Evolutionary conservation across 2,888 invertebrate genomes (phyloP), one percentile per base, ranked within the genome.

Genomic region (Yponomeuta malinellus): DNA sequence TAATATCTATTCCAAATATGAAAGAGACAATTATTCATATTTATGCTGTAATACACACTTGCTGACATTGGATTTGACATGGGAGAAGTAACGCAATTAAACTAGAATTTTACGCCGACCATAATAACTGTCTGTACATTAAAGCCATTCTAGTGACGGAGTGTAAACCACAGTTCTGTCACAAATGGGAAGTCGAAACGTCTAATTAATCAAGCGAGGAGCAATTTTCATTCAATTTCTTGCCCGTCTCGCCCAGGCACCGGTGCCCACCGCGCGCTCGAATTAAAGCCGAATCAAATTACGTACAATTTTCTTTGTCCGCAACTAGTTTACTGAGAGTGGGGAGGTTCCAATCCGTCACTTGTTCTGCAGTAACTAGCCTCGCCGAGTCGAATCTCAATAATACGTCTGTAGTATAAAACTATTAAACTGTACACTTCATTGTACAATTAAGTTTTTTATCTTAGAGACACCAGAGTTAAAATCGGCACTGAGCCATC

Each of bases 201-300:
- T 59, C 52, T 59, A 59, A 59, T 59, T 59, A 15, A 59, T 59
- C 52, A 59, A 12, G 52, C 52, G 5, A 12, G 52, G 15, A 59
- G 15, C 52, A 59, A 59, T 59, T 59, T 12, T 12, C 12, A 12
- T 12, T 59, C 15, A 9, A 59, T 15, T 59, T 15, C 52, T 59
- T 59, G 52, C 15, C 52, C 52, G 52, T 12, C 15, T 12, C 15
- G 52, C 52, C 52, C 52, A 4, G 52, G 15, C 52, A 12, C 52
- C 12, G 52, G 3, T 59, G 52, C 15, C 15, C 52, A 59, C 15
- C 52, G 52, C 52, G 52, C 12, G 52, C 52, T 59, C 52, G 15
- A 59, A 59, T 59, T 59, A 59, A 59, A 59, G 52, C 52, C 15
- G 15, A 59, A 59, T 59, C 52, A 59, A 59, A 59, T 59, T 59